Conservation (phyloP, 2,888 invertebrate genomes). For the Sinhomidia bicolor region DNA sequence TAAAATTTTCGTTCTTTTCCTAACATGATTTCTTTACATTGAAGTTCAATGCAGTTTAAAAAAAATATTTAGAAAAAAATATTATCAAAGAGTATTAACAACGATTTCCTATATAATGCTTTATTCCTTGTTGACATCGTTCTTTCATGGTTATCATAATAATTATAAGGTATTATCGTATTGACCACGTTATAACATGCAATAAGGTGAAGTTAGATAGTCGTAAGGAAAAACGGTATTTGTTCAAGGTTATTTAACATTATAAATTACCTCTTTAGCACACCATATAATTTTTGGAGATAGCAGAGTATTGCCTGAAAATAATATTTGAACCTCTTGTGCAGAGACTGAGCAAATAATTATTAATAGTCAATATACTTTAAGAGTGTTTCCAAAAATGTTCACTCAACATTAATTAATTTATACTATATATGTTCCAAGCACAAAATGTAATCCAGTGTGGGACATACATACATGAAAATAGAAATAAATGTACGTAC, state of each 20-base stretch:
- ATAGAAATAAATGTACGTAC: no score
- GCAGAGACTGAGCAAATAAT: constrained; percentile 50
- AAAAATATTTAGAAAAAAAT: background rate
- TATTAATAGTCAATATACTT: no score
- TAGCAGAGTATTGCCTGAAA: background rate
- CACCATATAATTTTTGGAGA: background rate
- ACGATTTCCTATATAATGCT: background rate
- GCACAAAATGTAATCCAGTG: no score
- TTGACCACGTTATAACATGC: constrained; percentile 9
- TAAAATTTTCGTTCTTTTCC: constrained; percentile 13
- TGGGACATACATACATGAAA: no score
- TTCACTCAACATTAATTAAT: no score
- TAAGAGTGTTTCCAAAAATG: no score
- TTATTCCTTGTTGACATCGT: constrained; percentile 21
- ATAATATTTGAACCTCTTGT: constrained; percentile 36
- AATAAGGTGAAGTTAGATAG: background rate
- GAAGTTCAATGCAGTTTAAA: background rate
- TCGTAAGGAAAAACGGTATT: background rate
- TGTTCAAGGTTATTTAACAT: background rate
- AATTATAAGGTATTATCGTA: constrained; percentile 11
- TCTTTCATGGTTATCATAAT: constrained; percentile 8
- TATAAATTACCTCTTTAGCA: background rate
- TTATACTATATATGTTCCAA: no score
- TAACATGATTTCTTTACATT: background rate
- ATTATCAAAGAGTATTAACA: background rate